Percentiles rank a stretch among this genome's conserved stretches.
These are phyloP conservation scores for Lasioglossum marginatum DNA, from an alignment of 2,888 invertebrate genomes.

Conservation along the genomic window DNA sequence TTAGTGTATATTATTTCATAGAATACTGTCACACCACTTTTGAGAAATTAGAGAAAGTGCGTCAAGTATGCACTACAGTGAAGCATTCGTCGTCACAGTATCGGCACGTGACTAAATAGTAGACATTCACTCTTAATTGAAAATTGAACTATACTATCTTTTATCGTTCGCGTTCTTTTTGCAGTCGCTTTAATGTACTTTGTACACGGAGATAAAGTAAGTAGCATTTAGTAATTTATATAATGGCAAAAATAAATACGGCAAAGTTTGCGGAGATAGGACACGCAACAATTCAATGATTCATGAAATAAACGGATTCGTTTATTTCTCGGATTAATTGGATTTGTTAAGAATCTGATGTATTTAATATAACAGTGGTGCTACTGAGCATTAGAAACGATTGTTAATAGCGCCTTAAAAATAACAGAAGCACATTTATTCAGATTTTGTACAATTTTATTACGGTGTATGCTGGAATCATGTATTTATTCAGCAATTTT, in stretches of 20 bases:
- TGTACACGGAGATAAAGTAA: neutral
- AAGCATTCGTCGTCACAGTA: neutral
- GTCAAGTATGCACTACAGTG: neutral
- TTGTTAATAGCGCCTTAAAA: neutral
- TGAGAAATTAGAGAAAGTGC: neutral
- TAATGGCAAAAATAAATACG: neutral
- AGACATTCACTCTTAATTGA: neutral
- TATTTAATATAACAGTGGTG: neutral
- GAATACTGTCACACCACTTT: neutral
- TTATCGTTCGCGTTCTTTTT: neutral
- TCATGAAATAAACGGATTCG: neutral
- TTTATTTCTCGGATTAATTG: neutral
- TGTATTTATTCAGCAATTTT: neutral
- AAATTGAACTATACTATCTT: neutral
- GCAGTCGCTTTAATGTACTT: neutral
- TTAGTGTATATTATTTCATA: neutral
- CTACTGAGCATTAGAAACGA: neutral
- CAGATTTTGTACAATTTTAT: neutral
- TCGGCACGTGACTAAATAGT: neutral
- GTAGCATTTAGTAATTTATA: neutral
- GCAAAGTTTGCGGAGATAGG: neutral
- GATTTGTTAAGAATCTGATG: neutral
- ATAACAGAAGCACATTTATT: neutral
- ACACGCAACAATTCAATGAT: neutral
- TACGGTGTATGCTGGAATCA: neutral